Evolutionary conservation across 2,888 invertebrate species (phyloP), one percentile per base, ranked within the genome.

Genomic region (Ametastegia equiseti): DNA sequence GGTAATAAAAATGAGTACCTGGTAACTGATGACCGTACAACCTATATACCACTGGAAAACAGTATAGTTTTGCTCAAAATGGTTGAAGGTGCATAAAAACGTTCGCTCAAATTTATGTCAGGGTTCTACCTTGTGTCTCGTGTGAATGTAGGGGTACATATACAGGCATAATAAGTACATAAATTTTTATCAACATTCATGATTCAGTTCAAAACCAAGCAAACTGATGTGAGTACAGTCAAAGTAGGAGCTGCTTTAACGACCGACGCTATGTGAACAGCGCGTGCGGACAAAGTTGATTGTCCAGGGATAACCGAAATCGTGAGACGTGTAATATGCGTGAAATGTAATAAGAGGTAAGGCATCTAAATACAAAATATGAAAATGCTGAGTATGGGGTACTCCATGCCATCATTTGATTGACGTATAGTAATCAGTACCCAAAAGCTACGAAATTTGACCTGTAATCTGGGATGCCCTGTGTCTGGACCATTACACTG

Each of bases 171-270:
- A 54, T 54, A 50, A 54, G 36, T 54, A 9, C 33, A 3, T 36
- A 19, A 71, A 71, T 71, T 71, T 71, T 71, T 71, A 71, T 71
- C 27, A 71, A 71, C 71, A 9, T 67, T 39, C 39, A 67, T 67
- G 36, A 67, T 67, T 39, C 23, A 67, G 9, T 39, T 39, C 36
- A n/a, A 67, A 39, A 39, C 65, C 7, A 36, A 39, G 19, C 19
- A n/a, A 39, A 39, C 36, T 67, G 65, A n/a, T n/a, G n/a, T n/a
- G n/a, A n/a, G n/a, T 39, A 39, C 39, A 39, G 36, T 67, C 39
- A 19, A 67, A 39, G 36, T 19, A 23, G 39, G 36, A 39, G 54
- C n/a, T 1, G 39, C 15, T 60, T 30, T 30, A 60, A 60, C 30
- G 30, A 15, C 60, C 30, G 60, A 60, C 30, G n/a, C n/a, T n/a